Percentiles rank a stretch among this genome's conserved stretches.
Evolutionary conservation across 2,113 vertebrate species (phyloP).

Genomic region (Microcebus tavaratra): DNA sequence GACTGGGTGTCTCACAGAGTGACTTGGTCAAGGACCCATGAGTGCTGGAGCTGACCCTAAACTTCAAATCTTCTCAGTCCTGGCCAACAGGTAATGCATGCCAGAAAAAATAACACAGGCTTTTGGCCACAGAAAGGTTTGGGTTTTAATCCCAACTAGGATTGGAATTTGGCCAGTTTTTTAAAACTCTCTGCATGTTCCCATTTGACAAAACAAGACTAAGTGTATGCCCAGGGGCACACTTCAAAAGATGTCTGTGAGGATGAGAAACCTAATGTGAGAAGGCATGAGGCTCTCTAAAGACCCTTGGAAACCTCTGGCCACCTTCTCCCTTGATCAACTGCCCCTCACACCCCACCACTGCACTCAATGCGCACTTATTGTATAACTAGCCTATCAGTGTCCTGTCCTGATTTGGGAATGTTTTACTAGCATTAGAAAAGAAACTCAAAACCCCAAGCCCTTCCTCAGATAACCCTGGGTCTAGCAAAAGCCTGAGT

Average conservation of each 20-base stretch:
- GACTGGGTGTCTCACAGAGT: background rate
- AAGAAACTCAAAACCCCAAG: background rate
- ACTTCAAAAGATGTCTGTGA: background rate
- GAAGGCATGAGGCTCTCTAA: background rate
- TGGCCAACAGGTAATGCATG: background rate
- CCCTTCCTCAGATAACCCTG: background rate
- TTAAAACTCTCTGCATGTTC: background rate
- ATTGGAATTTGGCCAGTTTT: background rate
- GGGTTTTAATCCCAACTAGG: background rate
- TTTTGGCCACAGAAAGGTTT: constrained; percentile 1
- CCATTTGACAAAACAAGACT: background rate
- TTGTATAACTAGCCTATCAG: background rate
- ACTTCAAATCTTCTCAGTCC: background rate
- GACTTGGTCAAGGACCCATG: background rate
- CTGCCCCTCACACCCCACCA: background rate
- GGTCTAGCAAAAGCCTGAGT: background rate
- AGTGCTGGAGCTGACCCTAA: background rate
- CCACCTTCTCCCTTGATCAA: background rate
- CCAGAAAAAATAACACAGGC: background rate
- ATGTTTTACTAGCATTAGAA: background rate
- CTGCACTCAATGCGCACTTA: background rate
- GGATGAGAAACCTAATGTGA: background rate
- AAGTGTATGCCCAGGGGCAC: background rate
- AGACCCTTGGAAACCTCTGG: background rate
- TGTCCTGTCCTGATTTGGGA: background rate